These are phyloP conservation scores for Drosophila nebulosa DNA, from an alignment of 1,140 invertebrate species.

Conservation along the genomic window DNA sequence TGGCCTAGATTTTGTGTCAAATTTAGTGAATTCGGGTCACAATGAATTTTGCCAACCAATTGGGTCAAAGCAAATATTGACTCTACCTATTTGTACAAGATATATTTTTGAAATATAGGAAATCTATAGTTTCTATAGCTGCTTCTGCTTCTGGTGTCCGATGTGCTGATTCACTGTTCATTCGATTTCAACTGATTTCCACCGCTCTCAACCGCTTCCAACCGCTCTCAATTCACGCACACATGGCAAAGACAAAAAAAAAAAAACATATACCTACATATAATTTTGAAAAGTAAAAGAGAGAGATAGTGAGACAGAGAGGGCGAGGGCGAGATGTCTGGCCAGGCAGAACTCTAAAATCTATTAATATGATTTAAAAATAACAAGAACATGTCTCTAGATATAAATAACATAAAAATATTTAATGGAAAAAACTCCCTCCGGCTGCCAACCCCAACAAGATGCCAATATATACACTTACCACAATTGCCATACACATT, in stretches of 20 bases:
- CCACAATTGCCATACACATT: constrained; percentile 78
- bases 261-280: not conserved
- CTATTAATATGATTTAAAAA: not conserved
- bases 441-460: too few relatives aligned
- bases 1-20: not conserved
- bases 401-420: too few relatives aligned
- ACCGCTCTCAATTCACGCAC: not conserved
- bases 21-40: not conserved
- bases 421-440: not conserved
- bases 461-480: constrained; percentile 43
- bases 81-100: not conserved
- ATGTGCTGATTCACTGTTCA: not conserved
- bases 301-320: too few relatives aligned
- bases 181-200: not conserved
- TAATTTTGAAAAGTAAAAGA: not conserved
- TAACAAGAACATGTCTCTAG: not conserved
- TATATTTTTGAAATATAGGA: not conserved
- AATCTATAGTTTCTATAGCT: not conserved
- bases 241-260: not conserved
- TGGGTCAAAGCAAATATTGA: not conserved
- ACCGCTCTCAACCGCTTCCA: not conserved
- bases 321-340: not conserved
- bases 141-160: not conserved
- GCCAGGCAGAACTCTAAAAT: not conserved
- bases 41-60: not conserved